Conservation (phyloP, 2,888 invertebrate species). For the Cephus nigrinus region DNA sequence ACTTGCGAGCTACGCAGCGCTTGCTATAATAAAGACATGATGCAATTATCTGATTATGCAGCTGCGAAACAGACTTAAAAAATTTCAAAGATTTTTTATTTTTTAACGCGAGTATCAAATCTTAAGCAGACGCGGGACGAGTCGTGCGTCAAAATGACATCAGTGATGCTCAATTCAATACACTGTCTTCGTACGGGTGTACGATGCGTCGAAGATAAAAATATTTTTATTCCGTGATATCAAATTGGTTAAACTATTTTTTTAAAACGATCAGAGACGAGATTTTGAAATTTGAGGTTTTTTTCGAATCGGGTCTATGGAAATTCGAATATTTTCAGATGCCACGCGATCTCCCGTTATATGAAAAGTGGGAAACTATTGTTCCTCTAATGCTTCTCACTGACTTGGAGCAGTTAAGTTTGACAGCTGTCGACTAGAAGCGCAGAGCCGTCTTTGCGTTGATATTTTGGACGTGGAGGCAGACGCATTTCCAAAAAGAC, state of each 20-base stretch:
- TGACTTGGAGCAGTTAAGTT: background rate
- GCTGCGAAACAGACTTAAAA: background rate
- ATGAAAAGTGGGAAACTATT: background rate
- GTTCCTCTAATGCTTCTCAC: background rate
- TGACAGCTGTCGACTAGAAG: background rate
- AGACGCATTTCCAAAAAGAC: slow-evolving; percentile 58
- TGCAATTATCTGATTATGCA: background rate
- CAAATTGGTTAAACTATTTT: background rate
- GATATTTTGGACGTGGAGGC: slow-evolving; percentile 38
- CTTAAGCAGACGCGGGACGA: background rate
- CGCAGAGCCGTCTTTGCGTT: background rate
- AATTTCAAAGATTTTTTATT: background rate
- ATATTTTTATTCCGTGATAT: background rate
- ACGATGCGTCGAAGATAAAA: background rate
- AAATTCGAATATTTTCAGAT: background rate
- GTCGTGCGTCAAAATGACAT: background rate
- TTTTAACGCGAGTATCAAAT: background rate
- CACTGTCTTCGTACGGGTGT: background rate
- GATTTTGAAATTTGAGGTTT: background rate
- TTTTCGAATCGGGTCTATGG: background rate
- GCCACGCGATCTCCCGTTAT: background rate
- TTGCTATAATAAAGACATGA: background rate
- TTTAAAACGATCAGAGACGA: background rate
- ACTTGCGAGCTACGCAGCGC: background rate
- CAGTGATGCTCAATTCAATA: background rate